Conservation (phyloP, 2,113 vertebrate genomes). For the Odocoileus hemionus region DNA sequence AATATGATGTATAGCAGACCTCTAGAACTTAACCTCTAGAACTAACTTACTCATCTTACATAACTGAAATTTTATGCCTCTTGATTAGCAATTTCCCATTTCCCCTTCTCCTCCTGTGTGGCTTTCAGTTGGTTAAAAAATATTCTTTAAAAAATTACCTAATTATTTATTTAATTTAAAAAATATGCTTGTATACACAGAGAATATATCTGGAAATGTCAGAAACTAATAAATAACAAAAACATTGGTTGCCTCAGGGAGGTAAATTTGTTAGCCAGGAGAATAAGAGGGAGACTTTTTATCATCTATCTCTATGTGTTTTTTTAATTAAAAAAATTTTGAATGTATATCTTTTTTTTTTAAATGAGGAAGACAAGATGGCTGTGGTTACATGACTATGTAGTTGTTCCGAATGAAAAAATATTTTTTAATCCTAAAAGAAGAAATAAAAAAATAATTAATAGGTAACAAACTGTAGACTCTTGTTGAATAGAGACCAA, state of each 20-base stretch:
- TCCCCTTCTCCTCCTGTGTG: not conserved
- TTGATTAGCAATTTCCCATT: not conserved
- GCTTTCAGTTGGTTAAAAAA: not conserved
- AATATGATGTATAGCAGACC: not conserved
- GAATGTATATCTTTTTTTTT: not conserved
- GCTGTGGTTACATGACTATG: not conserved
- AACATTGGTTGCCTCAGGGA: not conserved
- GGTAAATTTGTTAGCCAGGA: not conserved
- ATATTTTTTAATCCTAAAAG: not conserved
- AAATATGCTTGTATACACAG: not conserved
- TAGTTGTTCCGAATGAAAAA: not conserved
- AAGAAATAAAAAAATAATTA: not conserved
- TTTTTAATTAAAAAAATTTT: not conserved
- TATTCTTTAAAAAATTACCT: not conserved
- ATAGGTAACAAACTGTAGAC: not conserved
- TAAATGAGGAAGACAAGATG: not conserved
- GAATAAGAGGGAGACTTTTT: not conserved
- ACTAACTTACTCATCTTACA: not conserved
- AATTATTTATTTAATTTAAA: not conserved
- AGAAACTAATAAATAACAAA: not conserved
- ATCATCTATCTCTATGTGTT: not conserved
- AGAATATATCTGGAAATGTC: not conserved
- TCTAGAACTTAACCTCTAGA: not conserved
- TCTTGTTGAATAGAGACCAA: not conserved
- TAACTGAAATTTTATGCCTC: not conserved